Base-by-base conservation (phyloP, 2,888 invertebrate genomes). In the Norana najaformis region DNA sequence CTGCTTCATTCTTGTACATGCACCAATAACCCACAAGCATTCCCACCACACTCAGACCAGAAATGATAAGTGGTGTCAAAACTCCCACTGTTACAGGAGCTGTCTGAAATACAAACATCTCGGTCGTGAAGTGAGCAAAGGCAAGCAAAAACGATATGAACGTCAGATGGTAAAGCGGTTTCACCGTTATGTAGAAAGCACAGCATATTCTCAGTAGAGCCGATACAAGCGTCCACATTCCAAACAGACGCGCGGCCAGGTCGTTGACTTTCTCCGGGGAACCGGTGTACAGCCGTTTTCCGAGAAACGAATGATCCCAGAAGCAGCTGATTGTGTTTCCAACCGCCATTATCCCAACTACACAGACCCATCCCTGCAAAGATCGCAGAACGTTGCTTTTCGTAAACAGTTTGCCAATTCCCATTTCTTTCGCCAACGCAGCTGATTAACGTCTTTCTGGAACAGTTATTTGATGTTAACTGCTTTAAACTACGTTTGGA, bases 271-370 rank as follows among this genome's bases (percentile, higher is more conserved):
- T 91, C 34, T 90, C 91, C 41, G 91, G 90, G 53, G 91, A 89
- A 5, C 85, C 92, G 5, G 93, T 93, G 90, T 93, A 94, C 36
- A 94, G 91, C 47, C 92, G 91, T 53, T 92, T 92, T 69, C 90
- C 89, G 20, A 93, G 88, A 90, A 93, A 93, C 37, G 90, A 91
- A 41, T 92, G 92, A 89, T 92, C 92, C 36, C 92, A 89, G 91
- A 93, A 94, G 90, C 93, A 94, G 39, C 93, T 93, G 82, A 94
- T 30, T 30, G 94, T 93, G 90, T 93, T 94, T 90, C 94, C 94
- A 85, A 94, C 90, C 5, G 93, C 93, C 92, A 94, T 93, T 18
- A 94, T 88, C 20, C 93, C 93, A 5, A 93, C 93, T 90, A 94
- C 91, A 88, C 93, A 93, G 53, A 94, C 92, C 94, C 94, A 94